Base-by-base conservation (phyloP, 2,797 vertebrate species). In the Amazonetta brasiliensis region DNA sequence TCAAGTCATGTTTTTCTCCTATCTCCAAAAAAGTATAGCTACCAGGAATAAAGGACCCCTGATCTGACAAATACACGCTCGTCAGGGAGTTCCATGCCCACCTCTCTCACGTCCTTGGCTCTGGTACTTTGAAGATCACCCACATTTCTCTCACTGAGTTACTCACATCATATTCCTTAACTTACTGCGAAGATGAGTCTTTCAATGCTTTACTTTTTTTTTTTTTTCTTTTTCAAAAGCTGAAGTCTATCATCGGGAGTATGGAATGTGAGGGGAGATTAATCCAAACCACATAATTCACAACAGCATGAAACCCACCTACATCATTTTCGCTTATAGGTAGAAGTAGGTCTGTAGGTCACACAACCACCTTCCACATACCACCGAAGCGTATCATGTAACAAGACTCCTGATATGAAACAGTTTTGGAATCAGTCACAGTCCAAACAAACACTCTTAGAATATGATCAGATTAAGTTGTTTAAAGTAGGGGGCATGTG, bases 401-500 rank as follows among this genome's bases (percentile, higher is more conserved):
- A 54, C 28, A 41, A 89, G 80, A 94, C 94, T 94, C 92, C 85
- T 96, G 94, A 94, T 88, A 89, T 16, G 37, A 79, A 97, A 87
- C 89, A 91, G 79, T 96, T 97, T 97, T 92, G 88, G 91, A 77
- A 93, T 91, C 95, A 92, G 92, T 86, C 97, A 86, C 90, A 91
- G 90, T 90, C 90, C 94, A 91, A 93, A 97, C 96, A 97, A 93
- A 95, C 89, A 59, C 82, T 95, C 91, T 90, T 84, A 91, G 87
- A 92, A 93, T 94, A 97, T 87, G 90, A 91, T 84, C 86, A 84
- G 94, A 97, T 97, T 97, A 97, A 97, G 95, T 96, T 97, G 95
- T 97, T 98, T 98, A 97, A 97, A 95, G 97, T 92, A 97, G 8
- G 3, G 84, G 87, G 90, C 97, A 97, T 98, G 94, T 97, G 98